Percentiles rank a stretch among this genome's conserved stretches.
phyloP scores from a whole-genome alignment of 2,113 vertebrate genomes.

The Antechinus flavipes region DNA sequence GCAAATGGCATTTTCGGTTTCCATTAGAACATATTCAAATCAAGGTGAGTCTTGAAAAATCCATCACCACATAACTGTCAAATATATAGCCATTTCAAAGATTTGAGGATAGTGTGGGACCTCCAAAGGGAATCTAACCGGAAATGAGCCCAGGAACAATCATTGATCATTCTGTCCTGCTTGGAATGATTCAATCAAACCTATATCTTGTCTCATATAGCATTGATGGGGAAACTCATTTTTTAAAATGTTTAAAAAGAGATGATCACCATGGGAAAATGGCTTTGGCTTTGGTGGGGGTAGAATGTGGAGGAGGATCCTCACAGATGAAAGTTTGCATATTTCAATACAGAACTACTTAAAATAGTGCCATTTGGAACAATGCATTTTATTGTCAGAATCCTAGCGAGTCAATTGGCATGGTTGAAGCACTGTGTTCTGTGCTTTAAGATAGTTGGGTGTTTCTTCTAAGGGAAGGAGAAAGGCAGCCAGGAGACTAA shows the following conservation, averaged over 20 bases:
- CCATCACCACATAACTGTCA: conserved; percentile 7
- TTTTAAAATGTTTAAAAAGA: conserved; percentile 53
- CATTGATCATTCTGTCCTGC: conserved; percentile 47
- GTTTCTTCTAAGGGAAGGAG: background rate
- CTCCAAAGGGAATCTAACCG: conserved; percentile 13
- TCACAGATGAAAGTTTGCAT: conserved; percentile 58
- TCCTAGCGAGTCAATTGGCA: background rate
- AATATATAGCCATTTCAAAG: conserved; percentile 59
- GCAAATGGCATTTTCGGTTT: background rate
- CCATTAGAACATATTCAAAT: conserved; percentile 35
- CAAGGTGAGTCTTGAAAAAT: conserved; percentile 33
- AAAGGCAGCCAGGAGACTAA: background rate
- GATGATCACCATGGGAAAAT: background rate
- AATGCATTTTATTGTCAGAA: conserved; percentile 57
- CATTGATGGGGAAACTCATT: conserved; percentile 68
- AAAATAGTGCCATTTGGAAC: conserved; percentile 76
- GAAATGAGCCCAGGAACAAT: conserved; percentile 16
- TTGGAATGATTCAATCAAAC: conserved; percentile 56
- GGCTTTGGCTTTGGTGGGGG: background rate
- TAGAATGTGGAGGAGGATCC: conserved; percentile 5
- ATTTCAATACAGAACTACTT: conserved; percentile 68
- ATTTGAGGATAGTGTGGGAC: conserved; percentile 36
- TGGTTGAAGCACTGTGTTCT: conserved; percentile 45
- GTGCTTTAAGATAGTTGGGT: conserved; percentile 46
- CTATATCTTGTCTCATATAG: conserved; percentile 67